Evolutionary conservation across 2,888 invertebrate genomes (phyloP), one percentile per base, ranked within the genome.

Genomic region (Agrilus biguttatus): DNA sequence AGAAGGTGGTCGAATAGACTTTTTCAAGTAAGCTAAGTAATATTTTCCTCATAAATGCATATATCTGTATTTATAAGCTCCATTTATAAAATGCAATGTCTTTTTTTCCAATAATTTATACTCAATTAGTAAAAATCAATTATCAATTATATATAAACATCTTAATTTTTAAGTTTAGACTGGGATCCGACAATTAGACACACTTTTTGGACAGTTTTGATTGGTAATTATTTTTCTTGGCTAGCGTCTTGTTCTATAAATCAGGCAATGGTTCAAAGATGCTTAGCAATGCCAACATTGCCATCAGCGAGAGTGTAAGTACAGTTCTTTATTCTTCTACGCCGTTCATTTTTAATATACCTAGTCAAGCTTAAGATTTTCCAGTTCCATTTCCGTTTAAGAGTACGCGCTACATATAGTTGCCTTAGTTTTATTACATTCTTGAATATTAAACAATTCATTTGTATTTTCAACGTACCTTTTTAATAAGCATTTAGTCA

Each of bases 211-310:
- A 74, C 80, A 1, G 78, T 82, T 1, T 72, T 77, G 0, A 68
- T 83, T 41, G 89, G 88, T 5, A 86, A 83, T 56, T 83, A 80
- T 59, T 79, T 88, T 55, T 78, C 78, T 50, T 87, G 85, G 83
- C 65, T 87, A 42, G 82, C 85, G 0, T 77, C 84, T 1, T 86
- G 85, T 58, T 83, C 84, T 1, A 83, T 85, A 12, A 88, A 88
- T 62, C 89, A 89, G 64, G 82, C 87, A 0, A 87, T 88, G 82
- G 84, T 90, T 2, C 89, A 90, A 57, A 68, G 89, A 50, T 86
- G 86, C 53, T 68, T 89, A 3, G 80, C 86, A 0, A 77, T 88
- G 62, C 80, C 85, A 0, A 75, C 82, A 10, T 63, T 85, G 32
- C 72, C 66, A 55, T 74, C 79, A 51, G 85, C 87, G 17, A 75